Base-by-base conservation (phyloP, 2,797 vertebrate genomes). In the Tympanoctomys barrerae region DNA sequence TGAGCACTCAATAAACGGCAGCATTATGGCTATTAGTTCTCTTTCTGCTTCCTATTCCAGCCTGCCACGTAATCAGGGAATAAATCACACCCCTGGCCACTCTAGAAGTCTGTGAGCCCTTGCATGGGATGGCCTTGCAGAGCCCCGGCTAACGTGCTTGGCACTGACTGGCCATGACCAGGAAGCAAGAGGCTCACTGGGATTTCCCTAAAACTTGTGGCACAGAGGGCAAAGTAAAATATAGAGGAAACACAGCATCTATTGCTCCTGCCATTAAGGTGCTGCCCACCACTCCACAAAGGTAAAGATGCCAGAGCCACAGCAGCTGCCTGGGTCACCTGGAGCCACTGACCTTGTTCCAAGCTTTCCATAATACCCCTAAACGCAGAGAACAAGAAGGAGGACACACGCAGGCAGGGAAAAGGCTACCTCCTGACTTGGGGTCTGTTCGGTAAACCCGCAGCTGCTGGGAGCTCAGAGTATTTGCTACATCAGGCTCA, bases 11-110 rank as follows among this genome's bases (percentile, higher is more conserved):
- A 90, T 54, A 59, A 86, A 78, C 5, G 36, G 83, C 83, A 96
- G 54, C 80, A 86, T 93, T 88, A 68, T 18, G 70, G 79, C 66
- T 79, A 86, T 91, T 71, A 88, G 62, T 61, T 94, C 94, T 89
- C 83, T 94, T 89, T 92, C 85, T 77, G 75, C 57, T 96, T 79
- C 82, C 73, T 79, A 66, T 82, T 88, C 85, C 4, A 2, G 78
- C 52, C 80, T 49, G 19, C 88, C 39, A n/a, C 26, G 0, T 66
- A 81, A 81, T 86, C 90, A 90, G 82, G 96, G 90, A 8, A 24
- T 84, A 90, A 79, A 68, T 92, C 71, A 62, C 59, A 86, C 42
- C 61, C 61, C 22, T 46, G 49, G 62, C 49, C 42, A 14, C 91
- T 81, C 70, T 21, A 14, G 33, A 90, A 7, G 9, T 57, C 84